A percentile compares a stretch with the other conserved stretches of the same genome.
Conservation (phyloP, 2,888 invertebrate species). For the Trachelus stipa region DNA sequence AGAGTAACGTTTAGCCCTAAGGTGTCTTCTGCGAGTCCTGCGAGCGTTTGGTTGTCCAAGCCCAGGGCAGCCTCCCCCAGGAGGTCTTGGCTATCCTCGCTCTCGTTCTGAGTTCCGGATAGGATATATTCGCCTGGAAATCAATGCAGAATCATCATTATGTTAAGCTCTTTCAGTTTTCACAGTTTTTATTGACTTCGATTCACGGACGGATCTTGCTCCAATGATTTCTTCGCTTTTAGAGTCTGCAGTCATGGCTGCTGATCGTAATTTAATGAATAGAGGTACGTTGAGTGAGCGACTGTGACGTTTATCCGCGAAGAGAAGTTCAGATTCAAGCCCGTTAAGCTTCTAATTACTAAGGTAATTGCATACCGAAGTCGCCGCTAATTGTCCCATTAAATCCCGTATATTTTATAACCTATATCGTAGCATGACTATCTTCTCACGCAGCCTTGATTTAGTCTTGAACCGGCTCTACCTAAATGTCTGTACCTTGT, state of each 20-base stretch:
- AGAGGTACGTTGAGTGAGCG: not conserved
- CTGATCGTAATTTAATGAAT: not conserved
- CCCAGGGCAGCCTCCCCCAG: conserved; percentile 48
- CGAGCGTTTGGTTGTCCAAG: conserved; percentile 51
- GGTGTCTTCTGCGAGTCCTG: conserved; percentile 56
- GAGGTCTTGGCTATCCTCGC: conserved; percentile 43
- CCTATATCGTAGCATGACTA: not conserved
- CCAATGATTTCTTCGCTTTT: not conserved
- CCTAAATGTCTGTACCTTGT: not conserved
- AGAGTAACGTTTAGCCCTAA: conserved; percentile 56
- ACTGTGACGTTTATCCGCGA: not conserved
- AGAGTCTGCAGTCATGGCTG: not conserved
- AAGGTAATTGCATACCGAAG: not conserved
- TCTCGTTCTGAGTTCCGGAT: conserved; percentile 41
- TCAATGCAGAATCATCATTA: not conserved
- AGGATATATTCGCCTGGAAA: conserved; percentile 67
- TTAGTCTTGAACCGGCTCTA: not conserved
- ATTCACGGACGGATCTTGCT: not conserved
- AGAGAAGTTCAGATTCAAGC: not conserved
- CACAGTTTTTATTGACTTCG: not conserved
- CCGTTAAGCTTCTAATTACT: not conserved
- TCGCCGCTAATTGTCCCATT: not conserved
- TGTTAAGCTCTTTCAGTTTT: not conserved
- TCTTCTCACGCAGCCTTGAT: not conserved
- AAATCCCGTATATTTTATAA: not conserved